phyloP scores from a whole-genome alignment of 1,140 invertebrate genomes.

The Plodia interpunctella region DNA sequence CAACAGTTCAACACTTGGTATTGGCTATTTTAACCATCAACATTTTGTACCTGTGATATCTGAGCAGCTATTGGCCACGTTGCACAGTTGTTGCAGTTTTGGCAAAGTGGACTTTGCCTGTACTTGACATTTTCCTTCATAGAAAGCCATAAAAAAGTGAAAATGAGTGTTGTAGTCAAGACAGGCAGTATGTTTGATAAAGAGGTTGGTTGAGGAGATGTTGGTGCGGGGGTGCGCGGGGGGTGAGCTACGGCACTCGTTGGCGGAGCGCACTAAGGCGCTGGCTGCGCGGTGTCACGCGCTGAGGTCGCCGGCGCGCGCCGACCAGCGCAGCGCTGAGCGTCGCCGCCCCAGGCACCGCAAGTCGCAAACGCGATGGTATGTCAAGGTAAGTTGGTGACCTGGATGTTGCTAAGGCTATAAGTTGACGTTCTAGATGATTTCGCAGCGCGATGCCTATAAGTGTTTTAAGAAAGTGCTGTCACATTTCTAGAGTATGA shows the following conservation, averaged over 20 bases:
- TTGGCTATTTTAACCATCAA: slow-evolving; percentile 22
- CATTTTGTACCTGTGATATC: too few relatives aligned
- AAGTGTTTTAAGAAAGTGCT: too few relatives aligned
- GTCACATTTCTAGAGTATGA: too few relatives aligned
- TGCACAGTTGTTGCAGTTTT: too few relatives aligned
- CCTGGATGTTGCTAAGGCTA: slow-evolving; percentile 10
- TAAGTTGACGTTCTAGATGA: background rate
- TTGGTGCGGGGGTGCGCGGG: slow-evolving; percentile 64
- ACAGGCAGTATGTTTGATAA: slow-evolving; percentile 25
- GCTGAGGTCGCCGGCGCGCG: slow-evolving; percentile 57
- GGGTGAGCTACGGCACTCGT: slow-evolving; percentile 60
- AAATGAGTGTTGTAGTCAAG: slow-evolving; percentile 25
- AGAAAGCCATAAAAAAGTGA: slow-evolving; percentile 12
- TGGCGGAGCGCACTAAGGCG: slow-evolving; percentile 69
- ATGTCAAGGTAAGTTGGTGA: slow-evolving; percentile 67
- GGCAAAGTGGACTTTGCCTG: background rate
- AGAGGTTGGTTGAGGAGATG: slow-evolving; percentile 47
- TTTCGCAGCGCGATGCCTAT: too few relatives aligned
- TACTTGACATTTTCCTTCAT: background rate
- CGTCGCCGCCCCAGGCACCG: slow-evolving; percentile 52
- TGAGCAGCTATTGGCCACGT: too few relatives aligned
- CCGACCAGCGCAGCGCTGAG: slow-evolving; percentile 46
- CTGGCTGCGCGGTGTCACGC: slow-evolving; percentile 64
- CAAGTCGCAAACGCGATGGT: slow-evolving; percentile 69
- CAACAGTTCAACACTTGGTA: slow-evolving; percentile 25